phyloP scores from a whole-genome alignment of 2,888 invertebrate genomes.

The Trissonchulus latispiculum region DNA sequence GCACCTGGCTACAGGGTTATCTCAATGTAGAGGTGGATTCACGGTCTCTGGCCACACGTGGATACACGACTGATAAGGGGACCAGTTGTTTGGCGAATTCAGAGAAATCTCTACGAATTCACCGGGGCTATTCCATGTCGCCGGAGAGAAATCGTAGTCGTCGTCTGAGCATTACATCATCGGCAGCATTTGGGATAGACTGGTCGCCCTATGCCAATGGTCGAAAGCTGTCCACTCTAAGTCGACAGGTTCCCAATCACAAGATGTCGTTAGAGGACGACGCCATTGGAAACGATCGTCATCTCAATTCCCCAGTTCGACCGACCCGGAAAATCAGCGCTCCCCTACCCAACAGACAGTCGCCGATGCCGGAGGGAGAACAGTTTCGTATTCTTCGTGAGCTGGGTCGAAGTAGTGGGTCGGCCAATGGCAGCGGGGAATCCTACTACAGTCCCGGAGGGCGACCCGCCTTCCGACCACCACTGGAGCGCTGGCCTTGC shows the following conservation, averaged over 20 bases:
- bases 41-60: background rate
- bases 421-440: background rate
- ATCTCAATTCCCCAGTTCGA: background rate
- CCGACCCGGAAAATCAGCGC: background rate
- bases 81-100: background rate
- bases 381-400: background rate
- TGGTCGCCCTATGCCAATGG: background rate
- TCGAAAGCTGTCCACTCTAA: background rate
- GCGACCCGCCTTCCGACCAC: background rate
- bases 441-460: background rate
- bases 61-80: background rate
- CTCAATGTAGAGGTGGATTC: background rate
- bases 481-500: background rate
- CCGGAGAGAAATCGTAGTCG: background rate
- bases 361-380: background rate
- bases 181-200: background rate
- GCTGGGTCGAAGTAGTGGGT: background rate
- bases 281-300: background rate
- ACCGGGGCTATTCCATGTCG: background rate
- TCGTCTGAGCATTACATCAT: background rate
- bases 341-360: background rate
- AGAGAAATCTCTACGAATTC: background rate
- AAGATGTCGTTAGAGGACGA: background rate
- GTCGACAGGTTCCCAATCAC: background rate
- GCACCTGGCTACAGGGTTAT: background rate